Base-by-base conservation (phyloP, 1,140 invertebrate species). In the Leptestheria dahalacensis region DNA sequence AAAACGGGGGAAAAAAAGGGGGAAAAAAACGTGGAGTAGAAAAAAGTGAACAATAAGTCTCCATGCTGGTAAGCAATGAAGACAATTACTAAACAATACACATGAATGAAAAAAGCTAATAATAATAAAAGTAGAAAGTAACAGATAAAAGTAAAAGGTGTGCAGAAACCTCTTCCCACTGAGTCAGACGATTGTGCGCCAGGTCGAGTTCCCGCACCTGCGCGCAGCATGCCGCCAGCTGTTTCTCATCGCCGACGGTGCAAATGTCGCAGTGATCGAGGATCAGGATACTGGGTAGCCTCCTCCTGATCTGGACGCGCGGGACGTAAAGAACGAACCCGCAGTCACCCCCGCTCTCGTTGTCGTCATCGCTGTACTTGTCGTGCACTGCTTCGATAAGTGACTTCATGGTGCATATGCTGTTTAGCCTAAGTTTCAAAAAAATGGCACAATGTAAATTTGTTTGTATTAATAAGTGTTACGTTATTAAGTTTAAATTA, bases 121-220 rank as follows among this genome's bases (percentile, higher is more conserved):
- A n/a, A 21, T 49, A n/a, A 41, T 57, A 57, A 51, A 57, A 52
- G 56, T 49, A 20, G 23, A 59, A 61, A 66, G n/a, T n/a, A n/a
- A n/a, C n/a, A n/a, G n/a, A n/a, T n/a, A n/a, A n/a, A n/a, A n/a
- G n/a, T n/a, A n/a, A n/a, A n/a, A n/a, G n/a, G n/a, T n/a, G n/a
- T n/a, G n/a, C n/a, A n/a, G n/a, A 73, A 75, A 86, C 84, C 75
- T 94, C 88, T 63, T 79, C 74, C 86, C 90, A 91, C 65, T 88
- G 79, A 50, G 79, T 81, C 6, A 95, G 74, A 68, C 85, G 84
- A 72, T 95, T 95, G 68, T 91, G 88, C 11, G 89, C 90, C 49
- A 95, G 75, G 69, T 94, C 91, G 49, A 95, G 75, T 73, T 94
- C 90, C 64, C 86, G 82, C 1, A 94, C 90, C 63, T 83, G 80